These are phyloP conservation scores for Hydroisotoma schaefferi DNA, from an alignment of 2,888 invertebrate species.

Conservation along the genomic window DNA sequence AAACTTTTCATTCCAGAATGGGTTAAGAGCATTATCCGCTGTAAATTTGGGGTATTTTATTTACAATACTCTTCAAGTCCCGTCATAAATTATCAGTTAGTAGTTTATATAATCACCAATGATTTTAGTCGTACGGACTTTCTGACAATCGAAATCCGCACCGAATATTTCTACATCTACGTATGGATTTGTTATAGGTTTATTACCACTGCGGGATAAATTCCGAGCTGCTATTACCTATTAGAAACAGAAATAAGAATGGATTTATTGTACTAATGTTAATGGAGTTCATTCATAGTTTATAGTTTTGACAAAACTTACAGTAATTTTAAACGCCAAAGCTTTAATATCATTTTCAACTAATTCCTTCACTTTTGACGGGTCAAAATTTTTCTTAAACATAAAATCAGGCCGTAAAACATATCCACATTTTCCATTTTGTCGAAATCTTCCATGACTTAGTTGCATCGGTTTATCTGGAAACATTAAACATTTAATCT, in stretches of 20 bases:
- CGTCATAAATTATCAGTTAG: not conserved
- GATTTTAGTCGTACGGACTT: slow-evolving; percentile 77
- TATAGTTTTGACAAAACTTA: slow-evolving; percentile 44
- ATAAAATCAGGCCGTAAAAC: slow-evolving; percentile 86
- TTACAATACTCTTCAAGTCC: slow-evolving; percentile 3
- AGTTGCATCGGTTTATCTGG: slow-evolving; percentile 89
- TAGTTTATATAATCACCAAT: slow-evolving; percentile 64
- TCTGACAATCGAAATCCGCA: slow-evolving; percentile 76
- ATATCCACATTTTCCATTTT: slow-evolving; percentile 90
- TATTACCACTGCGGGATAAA: slow-evolving; percentile 62
- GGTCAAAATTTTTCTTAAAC: slow-evolving; percentile 74
- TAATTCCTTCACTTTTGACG: slow-evolving; percentile 58
- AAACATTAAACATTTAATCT: too few species aligned
- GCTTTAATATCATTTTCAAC: slow-evolving; percentile 58
- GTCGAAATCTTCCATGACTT: slow-evolving; percentile 85
- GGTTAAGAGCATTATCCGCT: slow-evolving; percentile 92
- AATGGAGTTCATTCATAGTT: not conserved
- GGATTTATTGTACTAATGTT: not conserved
- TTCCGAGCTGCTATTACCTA: slow-evolving; percentile 83
- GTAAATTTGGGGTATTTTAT: not conserved
- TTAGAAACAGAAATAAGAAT: not conserved
- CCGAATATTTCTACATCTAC: slow-evolving; percentile 89
- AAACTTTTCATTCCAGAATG: slow-evolving; percentile 83
- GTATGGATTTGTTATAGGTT: slow-evolving; percentile 81
- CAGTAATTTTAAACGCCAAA: slow-evolving; percentile 65